Evolutionary conservation across 2,888 invertebrate species (phyloP).

Genomic region (Tiliacea aurago): DNA sequence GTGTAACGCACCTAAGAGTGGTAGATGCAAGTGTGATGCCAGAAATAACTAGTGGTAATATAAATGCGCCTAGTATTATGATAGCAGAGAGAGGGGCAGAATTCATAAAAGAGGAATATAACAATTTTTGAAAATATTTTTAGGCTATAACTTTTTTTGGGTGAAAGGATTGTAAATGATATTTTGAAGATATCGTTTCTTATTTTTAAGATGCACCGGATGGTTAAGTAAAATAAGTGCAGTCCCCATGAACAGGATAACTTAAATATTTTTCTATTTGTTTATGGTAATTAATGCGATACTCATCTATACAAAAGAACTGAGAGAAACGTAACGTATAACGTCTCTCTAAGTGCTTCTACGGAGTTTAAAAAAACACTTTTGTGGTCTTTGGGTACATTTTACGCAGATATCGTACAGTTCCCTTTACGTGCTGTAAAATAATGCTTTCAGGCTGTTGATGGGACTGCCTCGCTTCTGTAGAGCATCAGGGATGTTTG

Average conservation of each 20-base stretch:
- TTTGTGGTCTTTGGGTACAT: too few relatives aligned
- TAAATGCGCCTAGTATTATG: constrained; percentile 91
- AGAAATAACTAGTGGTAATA: constrained; percentile 90
- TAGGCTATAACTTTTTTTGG: background rate
- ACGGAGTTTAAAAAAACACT: too few relatives aligned
- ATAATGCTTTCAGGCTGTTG: too few relatives aligned
- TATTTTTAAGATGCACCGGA: background rate
- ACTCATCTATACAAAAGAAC: background rate
- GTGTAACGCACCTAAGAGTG: constrained; percentile 89
- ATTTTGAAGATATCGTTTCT: background rate
- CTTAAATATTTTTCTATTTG: background rate
- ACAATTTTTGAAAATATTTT: background rate
- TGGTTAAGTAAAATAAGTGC: background rate
- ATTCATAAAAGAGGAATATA: constrained; percentile 82
- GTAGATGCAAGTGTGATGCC: constrained; percentile 92
- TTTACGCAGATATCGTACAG: too few relatives aligned
- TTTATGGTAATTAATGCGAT: background rate
- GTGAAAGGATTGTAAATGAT: background rate
- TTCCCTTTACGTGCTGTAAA: too few relatives aligned
- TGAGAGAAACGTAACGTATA: background rate
- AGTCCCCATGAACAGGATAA: background rate
- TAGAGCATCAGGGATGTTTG: too few relatives aligned
- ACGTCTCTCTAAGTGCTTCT: too few relatives aligned
- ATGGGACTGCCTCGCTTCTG: too few relatives aligned
- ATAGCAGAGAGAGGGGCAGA: constrained; percentile 91